A percentile compares a stretch with the other conserved stretches of the same genome.
Evolutionary conservation across 2,797 vertebrate species (phyloP).

Genomic region (Bovichtus diacanthus): DNA sequence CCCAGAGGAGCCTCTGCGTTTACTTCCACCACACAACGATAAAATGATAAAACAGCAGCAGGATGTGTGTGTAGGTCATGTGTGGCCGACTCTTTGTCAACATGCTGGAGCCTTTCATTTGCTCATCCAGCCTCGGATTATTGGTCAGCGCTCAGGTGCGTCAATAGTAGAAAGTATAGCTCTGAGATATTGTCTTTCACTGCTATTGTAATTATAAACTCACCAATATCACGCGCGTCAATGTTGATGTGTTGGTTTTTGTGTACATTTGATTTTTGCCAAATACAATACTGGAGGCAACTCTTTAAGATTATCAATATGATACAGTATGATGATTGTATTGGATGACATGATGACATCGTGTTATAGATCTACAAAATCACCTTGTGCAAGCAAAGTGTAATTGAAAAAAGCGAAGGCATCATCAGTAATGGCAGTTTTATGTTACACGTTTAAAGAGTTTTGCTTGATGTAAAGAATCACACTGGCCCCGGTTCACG

Average conservation of each 20-base stretch:
- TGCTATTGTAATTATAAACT: background rate
- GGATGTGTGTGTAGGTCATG: constrained; percentile 13
- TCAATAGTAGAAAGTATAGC: background rate
- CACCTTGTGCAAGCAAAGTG: background rate
- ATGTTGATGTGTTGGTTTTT: constrained; percentile 1
- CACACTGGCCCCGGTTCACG: no score
- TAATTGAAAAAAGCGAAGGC: background rate
- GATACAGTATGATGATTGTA: background rate
- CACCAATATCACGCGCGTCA: constrained; percentile 4
- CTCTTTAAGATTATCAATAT: background rate
- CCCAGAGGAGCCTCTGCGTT: constrained; percentile 18
- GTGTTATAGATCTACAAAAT: background rate
- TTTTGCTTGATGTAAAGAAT: background rate
- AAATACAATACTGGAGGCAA: background rate
- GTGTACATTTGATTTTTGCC: background rate
- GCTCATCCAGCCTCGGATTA: constrained; percentile 20
- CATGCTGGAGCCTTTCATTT: constrained; percentile 5
- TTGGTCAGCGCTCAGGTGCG: constrained; percentile 11
- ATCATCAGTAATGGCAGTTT: background rate
- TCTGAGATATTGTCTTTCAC: background rate
- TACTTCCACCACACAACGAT: constrained; percentile 33
- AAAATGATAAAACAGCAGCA: constrained; percentile 11
- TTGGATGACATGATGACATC: background rate
- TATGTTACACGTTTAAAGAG: background rate
- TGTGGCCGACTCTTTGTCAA: constrained; percentile 18